A percentile compares a stretch with the other conserved stretches of the same genome.
These are phyloP conservation scores for Anableps anableps DNA, from an alignment of 2,797 vertebrate species.

Conservation along the genomic window DNA sequence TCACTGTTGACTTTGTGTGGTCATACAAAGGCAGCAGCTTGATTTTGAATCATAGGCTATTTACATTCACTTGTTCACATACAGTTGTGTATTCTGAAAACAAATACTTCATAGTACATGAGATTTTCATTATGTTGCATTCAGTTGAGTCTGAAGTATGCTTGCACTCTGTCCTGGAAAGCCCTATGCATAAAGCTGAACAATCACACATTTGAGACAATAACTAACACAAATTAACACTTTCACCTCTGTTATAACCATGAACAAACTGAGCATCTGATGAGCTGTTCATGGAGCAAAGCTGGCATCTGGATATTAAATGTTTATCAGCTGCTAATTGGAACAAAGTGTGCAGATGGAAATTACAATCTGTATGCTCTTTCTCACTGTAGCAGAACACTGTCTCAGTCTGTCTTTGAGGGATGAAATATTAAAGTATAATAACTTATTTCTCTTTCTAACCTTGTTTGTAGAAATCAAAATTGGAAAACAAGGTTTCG, in stretches of 20 bases:
- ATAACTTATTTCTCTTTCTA: not conserved
- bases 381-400: not conserved
- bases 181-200: constrained; percentile 3
- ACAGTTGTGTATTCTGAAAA: not conserved
- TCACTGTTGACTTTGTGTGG: not conserved
- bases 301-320: constrained; percentile 56
- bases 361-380: constrained; percentile 25
- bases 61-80: not conserved
- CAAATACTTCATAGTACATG: not conserved
- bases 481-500: not conserved
- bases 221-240: constrained; percentile 59
- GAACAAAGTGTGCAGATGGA: constrained; percentile 35
- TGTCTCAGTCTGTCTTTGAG: not conserved
- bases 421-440: not conserved
- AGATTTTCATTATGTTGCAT: not conserved
- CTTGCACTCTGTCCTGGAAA: constrained; percentile 2
- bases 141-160: constrained; percentile 1
- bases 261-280: constrained; percentile 46
- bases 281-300: constrained; percentile 50
- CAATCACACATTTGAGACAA: constrained; percentile 28
- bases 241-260: constrained; percentile 52
- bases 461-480: not conserved
- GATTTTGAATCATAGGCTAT: not conserved
- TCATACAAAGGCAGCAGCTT: not conserved
- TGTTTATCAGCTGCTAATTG: constrained; percentile 69